Base-by-base conservation (phyloP, 2,888 invertebrate genomes). In the Rhynchonema sp. region DNA sequence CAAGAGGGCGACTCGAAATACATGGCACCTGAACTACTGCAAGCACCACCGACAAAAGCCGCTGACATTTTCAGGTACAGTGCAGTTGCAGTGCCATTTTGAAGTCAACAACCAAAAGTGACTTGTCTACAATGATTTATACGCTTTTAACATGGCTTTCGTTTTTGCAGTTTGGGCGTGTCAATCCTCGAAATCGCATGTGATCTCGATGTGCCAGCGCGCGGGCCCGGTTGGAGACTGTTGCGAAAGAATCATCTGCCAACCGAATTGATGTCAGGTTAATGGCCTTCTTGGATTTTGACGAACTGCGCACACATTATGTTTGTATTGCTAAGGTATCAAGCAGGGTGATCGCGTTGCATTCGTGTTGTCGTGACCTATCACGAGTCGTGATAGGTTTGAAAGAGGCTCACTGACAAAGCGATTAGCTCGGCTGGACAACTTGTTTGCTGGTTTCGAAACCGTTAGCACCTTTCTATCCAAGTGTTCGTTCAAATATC, bases 1-100 rank as follows among this genome's bases (percentile, higher is more conserved):
- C 64, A 64, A 9, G 84, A 85, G 74, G 85, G 85, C 0, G 86
- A 86, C 74, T 81, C 83, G 0, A 82, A 83, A 64, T 86, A 86
- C 72, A 75, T 86, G 66, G 84, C 85, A 0, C 80, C 82, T 29
- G 85, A 86, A 75, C 76, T 84, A 26, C 75, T 85, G 70, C 77
- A 80, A 63, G 61, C 60, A 17, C 74, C 76, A 49, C 83, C 83
- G 69, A 80, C 82, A 1, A 81, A 82, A 65, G 80, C 83, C 26
- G 84, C 83, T 27, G 85, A 86, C 73, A 81, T 85, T 55, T 84
- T 84, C 70, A 82, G 74, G 73, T 73, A 64, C 13, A 23, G 17
- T n/a, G 6, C 6, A 23, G n/a, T n/a, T n/a, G n/a, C n/a, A n/a
- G n/a, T 52, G 23, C 20, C 20, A 52, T 13, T 6, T 13, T 13